Conservation (phyloP, 2,888 invertebrate species). For the Stenurella melanura region DNA sequence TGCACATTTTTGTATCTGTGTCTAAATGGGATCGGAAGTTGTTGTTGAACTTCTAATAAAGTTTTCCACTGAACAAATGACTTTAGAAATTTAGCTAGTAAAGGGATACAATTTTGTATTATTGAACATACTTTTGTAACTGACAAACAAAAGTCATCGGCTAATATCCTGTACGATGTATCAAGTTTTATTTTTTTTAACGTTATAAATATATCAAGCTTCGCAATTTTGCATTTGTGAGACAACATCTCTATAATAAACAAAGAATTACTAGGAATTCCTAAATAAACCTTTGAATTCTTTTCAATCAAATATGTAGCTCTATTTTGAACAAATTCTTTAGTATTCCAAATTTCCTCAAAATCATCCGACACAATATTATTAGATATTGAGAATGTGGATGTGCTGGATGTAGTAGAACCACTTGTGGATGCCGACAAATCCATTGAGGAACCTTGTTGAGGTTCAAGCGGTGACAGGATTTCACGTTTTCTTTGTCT, state of each 20-base stretch:
- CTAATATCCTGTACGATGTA: slow-evolving; percentile 11
- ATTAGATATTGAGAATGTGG: too few species aligned
- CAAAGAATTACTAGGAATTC: too few species aligned
- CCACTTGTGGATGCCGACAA: too few species aligned
- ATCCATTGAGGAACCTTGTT: too few species aligned
- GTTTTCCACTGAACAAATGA: slow-evolving; percentile 35
- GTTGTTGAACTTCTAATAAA: slow-evolving; percentile 27
- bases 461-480: too few species aligned
- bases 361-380: too few species aligned
- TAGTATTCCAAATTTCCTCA: slow-evolving; percentile 29
- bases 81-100: slow-evolving; percentile 3
- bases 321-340: not conserved
- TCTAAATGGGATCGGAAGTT: slow-evolving; percentile 40
- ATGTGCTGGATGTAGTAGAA: too few species aligned
- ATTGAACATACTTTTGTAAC: slow-evolving; percentile 19
- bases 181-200: slow-evolving; percentile 27
- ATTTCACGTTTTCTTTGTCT: too few species aligned
- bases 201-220: too few species aligned
- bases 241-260: too few species aligned
- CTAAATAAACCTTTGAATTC: slow-evolving; percentile 5
- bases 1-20: slow-evolving; percentile 41
- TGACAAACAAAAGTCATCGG: slow-evolving; percentile 15
- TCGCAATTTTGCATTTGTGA: too few species aligned
- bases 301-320: slow-evolving; percentile 10
- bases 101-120: slow-evolving; percentile 8